Conservation (phyloP, 2,113 vertebrate genomes). For the Struthio camelus region DNA sequence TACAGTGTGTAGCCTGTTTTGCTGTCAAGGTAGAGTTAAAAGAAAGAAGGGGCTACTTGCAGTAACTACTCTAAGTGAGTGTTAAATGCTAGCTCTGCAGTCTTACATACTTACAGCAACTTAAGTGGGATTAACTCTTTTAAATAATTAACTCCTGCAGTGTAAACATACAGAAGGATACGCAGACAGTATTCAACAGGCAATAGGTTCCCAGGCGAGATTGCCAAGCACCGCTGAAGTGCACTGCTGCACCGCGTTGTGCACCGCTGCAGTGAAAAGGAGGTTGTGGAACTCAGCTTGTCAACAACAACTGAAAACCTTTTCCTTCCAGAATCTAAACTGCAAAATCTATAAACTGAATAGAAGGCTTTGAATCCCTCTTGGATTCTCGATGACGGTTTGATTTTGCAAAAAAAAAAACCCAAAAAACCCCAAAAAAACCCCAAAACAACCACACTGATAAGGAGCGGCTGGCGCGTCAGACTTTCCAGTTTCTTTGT, state of each 20-base stretch:
- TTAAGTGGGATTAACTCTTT: background rate
- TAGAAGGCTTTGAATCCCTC: fast-evolving
- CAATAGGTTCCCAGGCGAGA: background rate
- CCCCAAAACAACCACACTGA: too few relatives aligned
- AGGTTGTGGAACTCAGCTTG: fast-evolving
- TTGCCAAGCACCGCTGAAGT: background rate
- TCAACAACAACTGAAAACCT: background rate
- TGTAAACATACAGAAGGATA: background rate
- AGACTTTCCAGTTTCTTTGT: fast-evolving
- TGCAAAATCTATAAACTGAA: background rate
- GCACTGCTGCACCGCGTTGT: too few relatives aligned
- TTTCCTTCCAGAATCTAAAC: background rate
- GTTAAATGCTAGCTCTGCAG: background rate
- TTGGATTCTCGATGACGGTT: background rate
- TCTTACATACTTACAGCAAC: fast-evolving
- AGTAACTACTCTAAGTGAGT: fast-evolving
- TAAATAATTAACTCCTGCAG: background rate
- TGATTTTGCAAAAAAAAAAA: background rate
- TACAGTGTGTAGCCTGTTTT: fast-evolving
- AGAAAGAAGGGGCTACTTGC: fast-evolving
- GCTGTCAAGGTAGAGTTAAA: background rate
- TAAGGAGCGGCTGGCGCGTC: background rate
- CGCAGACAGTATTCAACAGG: background rate
- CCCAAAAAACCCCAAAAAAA: background rate
- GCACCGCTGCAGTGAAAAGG: background rate